Evolutionary conservation across 2,888 invertebrate genomes (phyloP).

Genomic region (Drosophila diplacantha): DNA sequence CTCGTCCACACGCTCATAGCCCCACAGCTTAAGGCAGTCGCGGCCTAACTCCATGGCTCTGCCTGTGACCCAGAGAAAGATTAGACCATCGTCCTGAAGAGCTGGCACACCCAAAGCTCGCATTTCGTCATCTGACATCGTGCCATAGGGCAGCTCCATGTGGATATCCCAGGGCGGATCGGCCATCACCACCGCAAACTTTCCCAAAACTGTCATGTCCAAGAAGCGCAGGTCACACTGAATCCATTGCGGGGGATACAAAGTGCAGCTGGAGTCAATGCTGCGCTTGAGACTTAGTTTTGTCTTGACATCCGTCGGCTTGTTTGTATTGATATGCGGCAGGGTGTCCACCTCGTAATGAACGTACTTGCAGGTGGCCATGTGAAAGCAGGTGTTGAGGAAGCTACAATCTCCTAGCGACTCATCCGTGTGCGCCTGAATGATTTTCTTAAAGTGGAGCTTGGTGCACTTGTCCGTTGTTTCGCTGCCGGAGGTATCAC

Average conservation of each 20-base stretch:
- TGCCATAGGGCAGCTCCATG: constrained; percentile 98
- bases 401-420: constrained; percentile 97
- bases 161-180: constrained; percentile 99
- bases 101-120: constrained; percentile 94
- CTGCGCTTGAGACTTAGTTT: constrained; percentile 75
- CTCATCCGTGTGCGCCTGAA: constrained; percentile 96
- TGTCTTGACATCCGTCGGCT: constrained; percentile 75
- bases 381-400: constrained; percentile 98
- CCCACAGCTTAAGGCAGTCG: constrained; percentile 97
- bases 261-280: constrained; percentile 80
- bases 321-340: constrained; percentile 75
- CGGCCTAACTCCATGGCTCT: constrained; percentile 90
- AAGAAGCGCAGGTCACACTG: constrained; percentile 92
- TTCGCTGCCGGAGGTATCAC: constrained; percentile 50
- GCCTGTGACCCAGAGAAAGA: constrained; percentile 99
- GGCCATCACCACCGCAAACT: constrained; percentile 99
- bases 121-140: constrained; percentile 99
- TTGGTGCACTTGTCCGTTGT: constrained; percentile 85
- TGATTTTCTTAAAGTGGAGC: constrained; percentile 97
- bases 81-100: constrained; percentile 95
- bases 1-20: constrained; percentile 97
- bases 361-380: constrained; percentile 99
- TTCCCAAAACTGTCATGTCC: constrained; percentile 81
- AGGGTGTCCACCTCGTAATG: constrained; percentile 96
- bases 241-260: constrained; percentile 96